Conservation (phyloP, 2,113 vertebrate species). For the Poicephalus gulielmi region DNA sequence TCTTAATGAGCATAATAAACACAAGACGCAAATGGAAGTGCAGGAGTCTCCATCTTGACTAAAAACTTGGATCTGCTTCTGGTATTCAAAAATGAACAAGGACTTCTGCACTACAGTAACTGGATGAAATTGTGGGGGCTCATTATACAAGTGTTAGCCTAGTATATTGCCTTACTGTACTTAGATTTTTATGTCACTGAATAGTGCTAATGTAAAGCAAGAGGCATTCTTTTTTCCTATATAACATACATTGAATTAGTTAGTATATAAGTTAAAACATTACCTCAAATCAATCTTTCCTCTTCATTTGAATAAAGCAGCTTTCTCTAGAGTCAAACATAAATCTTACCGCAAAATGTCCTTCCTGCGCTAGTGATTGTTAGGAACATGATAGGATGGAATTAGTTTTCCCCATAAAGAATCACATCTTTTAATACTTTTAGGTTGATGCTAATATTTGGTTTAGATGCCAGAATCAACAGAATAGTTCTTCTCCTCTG, state of each 20-base stretch:
- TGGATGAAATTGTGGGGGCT: neutral
- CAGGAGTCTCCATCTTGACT: neutral
- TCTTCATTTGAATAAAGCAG: neutral
- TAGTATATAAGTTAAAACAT: neutral
- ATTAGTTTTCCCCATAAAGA: neutral
- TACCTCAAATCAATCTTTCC: neutral
- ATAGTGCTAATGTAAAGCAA: neutral
- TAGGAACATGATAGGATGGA: neutral
- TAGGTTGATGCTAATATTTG: neutral
- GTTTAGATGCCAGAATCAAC: neutral
- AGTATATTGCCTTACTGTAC: neutral
- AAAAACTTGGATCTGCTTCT: neutral
- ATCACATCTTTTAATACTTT: conserved; percentile 6
- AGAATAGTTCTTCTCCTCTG: neutral
- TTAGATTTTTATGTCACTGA: neutral
- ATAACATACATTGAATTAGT: neutral
- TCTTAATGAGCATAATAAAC: neutral
- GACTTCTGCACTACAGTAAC: neutral
- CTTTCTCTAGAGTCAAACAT: neutral
- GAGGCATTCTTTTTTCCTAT: neutral
- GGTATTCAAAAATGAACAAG: neutral
- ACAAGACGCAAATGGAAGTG: neutral
- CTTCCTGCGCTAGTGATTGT: neutral
- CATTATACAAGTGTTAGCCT: neutral
- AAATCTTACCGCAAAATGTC: neutral